These are phyloP conservation scores for Oscheius sp. DNA, from an alignment of 2,888 invertebrate genomes.

Conservation along the genomic window DNA sequence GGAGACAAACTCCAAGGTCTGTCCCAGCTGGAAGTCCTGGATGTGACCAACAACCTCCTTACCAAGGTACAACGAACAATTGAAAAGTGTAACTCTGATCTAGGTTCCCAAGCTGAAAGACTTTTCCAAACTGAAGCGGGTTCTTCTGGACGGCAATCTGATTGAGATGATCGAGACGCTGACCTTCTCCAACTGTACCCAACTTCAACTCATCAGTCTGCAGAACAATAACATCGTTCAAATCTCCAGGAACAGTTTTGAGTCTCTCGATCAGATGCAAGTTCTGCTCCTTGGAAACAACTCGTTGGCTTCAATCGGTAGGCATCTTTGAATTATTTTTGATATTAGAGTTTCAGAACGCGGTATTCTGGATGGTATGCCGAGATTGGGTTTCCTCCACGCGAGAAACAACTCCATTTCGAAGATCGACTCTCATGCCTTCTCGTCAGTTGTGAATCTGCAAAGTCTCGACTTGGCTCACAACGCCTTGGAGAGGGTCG, in stretches of 20 bases:
- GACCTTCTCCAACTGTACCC: slow-evolving; percentile 86
- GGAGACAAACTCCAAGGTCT: slow-evolving; percentile 86
- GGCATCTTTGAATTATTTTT: slow-evolving; percentile 11
- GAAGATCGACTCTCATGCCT: slow-evolving; percentile 51
- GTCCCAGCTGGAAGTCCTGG: slow-evolving; percentile 81
- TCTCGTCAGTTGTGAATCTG: slow-evolving; percentile 61
- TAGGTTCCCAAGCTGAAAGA: slow-evolving; percentile 81
- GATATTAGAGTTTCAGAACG: slow-evolving; percentile 54
- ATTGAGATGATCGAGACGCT: slow-evolving; percentile 83
- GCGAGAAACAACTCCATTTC: slow-evolving; percentile 63
- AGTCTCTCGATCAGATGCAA: slow-evolving; percentile 79
- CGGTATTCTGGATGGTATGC: slow-evolving; percentile 78
- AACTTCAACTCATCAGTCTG: slow-evolving; percentile 80
- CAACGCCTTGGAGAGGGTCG: slow-evolving; percentile 85
- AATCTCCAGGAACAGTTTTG: slow-evolving; percentile 71
- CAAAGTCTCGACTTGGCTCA: slow-evolving; percentile 64
- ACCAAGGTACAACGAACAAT: slow-evolving; percentile 78
- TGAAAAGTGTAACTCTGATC: neutral
- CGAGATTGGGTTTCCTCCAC: slow-evolving; percentile 78
- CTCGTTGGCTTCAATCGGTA: slow-evolving; percentile 81
- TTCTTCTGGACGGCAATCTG: slow-evolving; percentile 78
- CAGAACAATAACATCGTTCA: slow-evolving; percentile 64
- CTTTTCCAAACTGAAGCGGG: slow-evolving; percentile 81
- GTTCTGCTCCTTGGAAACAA: slow-evolving; percentile 85
- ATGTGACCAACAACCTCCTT: slow-evolving; percentile 85